A percentile compares a stretch with the other conserved stretches of the same genome.
phyloP scores from a whole-genome alignment of 2,797 vertebrate genomes.

The Hapalemur alaotrensis region DNA sequence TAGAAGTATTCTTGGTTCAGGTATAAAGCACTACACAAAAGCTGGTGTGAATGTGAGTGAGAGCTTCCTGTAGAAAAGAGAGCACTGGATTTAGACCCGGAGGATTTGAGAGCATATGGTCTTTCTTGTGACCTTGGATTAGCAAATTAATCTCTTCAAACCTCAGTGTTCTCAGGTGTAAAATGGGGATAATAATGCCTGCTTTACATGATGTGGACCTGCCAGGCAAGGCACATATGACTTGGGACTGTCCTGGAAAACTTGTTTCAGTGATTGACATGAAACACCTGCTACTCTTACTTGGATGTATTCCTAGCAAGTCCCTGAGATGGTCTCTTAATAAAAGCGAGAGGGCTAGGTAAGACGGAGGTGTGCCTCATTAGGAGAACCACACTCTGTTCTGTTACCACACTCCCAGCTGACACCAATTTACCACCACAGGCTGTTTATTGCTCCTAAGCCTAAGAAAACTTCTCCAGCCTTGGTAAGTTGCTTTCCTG shows the following conservation, averaged over 20 bases:
- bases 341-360: neutral
- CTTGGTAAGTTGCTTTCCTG: neutral
- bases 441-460: neutral
- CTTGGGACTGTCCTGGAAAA: neutral
- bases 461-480: neutral
- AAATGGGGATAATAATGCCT: neutral
- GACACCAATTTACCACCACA: neutral
- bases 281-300: neutral
- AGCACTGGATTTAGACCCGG: neutral
- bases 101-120: neutral
- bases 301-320: neutral
- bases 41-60: neutral
- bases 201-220: neutral
- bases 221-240: neutral
- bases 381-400: neutral
- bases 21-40: neutral
- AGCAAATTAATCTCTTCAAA: neutral
- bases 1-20: neutral
- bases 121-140: neutral
- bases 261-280: neutral
- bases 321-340: neutral
- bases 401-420: neutral
- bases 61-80: neutral
- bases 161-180: neutral
- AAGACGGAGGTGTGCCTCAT: neutral